Base-by-base conservation (phyloP, 2,888 invertebrate species). In the Drosophila subquinaria region DNA sequence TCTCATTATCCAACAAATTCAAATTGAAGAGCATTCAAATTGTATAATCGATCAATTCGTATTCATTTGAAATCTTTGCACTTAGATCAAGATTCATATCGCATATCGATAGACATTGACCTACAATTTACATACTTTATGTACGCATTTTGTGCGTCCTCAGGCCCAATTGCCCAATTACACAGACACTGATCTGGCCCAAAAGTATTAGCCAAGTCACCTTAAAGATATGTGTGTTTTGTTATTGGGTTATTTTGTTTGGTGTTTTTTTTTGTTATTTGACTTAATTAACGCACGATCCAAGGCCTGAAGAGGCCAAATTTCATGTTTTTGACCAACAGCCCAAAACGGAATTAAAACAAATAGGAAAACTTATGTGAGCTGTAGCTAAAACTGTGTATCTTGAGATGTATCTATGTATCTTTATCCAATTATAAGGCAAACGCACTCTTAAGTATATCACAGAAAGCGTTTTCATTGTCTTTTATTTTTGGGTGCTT, bases 91-190 rank as follows among this genome's bases (percentile, higher is more conserved):
- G 59, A 53, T 66, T 15, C 55, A 51, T 47, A 60, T 56, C 47
- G 23, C 27, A 40, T 30, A 11, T 53, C 13, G 40, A 27, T 65
- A 38, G 64, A 6, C 47, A 50, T 57, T 69, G 75, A 76, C 77
- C 75, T 69, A 60, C 51, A 64, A 62, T 67, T 62, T 27, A 23
- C 55, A 72, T 67, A 57, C 33, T 55, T 64, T 40, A 52, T 35
- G 30, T 61, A 53, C 43, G 35, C 10, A n/a, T 45, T 48, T 42
- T 50, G 33, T 42, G 27, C 11, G 52, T 42, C 51, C 43, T 50
- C 40, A 33, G 59, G 65, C 60, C 17, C 74, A 72, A 73, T 72
- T 68, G 73, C 47, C 62, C 68, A 76, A 76, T 77, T 73, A 64
- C 59, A 40, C 59, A 40, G 55, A 45, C 15, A 43, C 13, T 61